phyloP scores from a whole-genome alignment of 2,797 vertebrate genomes.

The Pipistrellus nathusii region DNA sequence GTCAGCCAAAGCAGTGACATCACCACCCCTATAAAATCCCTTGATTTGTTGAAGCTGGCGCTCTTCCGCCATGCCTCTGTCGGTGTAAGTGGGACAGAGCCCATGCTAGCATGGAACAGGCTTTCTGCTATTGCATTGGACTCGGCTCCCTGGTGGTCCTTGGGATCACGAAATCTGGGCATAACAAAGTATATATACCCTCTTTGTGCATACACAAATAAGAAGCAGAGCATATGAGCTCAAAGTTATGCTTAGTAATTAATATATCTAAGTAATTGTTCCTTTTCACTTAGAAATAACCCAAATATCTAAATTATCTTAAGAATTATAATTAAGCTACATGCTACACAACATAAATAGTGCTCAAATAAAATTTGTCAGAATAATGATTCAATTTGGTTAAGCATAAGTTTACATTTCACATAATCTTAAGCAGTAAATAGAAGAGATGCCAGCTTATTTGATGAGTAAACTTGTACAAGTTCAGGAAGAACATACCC shows the following conservation, averaged over 20 bases:
- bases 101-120: no score
- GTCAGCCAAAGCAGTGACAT: no score
- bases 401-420: constrained; percentile 43
- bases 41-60: no score
- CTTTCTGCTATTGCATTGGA: no score
- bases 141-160: no score
- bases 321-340: constrained; percentile 52
- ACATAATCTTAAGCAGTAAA: neutral
- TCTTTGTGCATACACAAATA: neutral
- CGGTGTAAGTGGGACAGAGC: no score
- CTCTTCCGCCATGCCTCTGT: no score
- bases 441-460: neutral
- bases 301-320: constrained; percentile 44
- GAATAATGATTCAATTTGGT: constrained; percentile 33
- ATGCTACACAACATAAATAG: constrained; percentile 52
- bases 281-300: neutral
- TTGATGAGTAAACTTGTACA: neutral
- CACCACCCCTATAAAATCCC: no score
- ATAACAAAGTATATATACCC: neutral
- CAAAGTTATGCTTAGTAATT: constrained; percentile 21
- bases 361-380: constrained; percentile 23
- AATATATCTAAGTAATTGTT: constrained; percentile 27
- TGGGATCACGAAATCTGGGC: no score
- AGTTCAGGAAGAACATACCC: neutral
- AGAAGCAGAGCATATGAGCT: neutral